phyloP scores from a whole-genome alignment of 2,888 invertebrate species.

The Biston stratarius region DNA sequence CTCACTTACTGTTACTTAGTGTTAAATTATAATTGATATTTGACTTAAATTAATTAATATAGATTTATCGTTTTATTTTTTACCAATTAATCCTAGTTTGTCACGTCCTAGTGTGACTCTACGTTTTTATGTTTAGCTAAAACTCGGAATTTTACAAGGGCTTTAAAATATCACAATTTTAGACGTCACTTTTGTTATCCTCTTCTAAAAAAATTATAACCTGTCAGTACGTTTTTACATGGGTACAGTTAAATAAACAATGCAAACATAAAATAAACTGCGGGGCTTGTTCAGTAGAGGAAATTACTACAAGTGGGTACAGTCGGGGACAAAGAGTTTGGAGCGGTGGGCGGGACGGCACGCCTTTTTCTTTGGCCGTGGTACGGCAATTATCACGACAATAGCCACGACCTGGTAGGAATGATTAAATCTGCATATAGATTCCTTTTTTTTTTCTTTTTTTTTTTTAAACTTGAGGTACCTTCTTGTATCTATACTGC shows the following conservation, averaged over 20 bases:
- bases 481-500: no score
- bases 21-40: no score
- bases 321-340: slow-evolving; percentile 68
- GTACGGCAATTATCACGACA: slow-evolving; percentile 70
- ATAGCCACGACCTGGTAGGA: slow-evolving; percentile 68
- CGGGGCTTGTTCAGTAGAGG: slow-evolving; percentile 60
- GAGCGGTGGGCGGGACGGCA: slow-evolving; percentile 73
- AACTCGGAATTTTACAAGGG: neutral
- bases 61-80: no score
- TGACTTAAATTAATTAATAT: no score
- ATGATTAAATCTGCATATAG: slow-evolving; percentile 63
- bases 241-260: slow-evolving; percentile 76
- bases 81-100: no score
- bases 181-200: neutral
- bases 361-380: slow-evolving; percentile 71
- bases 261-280: slow-evolving; percentile 76
- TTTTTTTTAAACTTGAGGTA: neutral
- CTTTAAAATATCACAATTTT: neutral
- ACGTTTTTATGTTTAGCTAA: no score
- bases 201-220: slow-evolving; percentile 40
- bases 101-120: no score
- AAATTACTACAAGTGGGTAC: slow-evolving; percentile 63
- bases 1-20: no score
- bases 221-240: slow-evolving; percentile 49
- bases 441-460: no score